Conservation (phyloP, 2,113 vertebrate species). For the Protobothrops mucrosquamatus region DNA sequence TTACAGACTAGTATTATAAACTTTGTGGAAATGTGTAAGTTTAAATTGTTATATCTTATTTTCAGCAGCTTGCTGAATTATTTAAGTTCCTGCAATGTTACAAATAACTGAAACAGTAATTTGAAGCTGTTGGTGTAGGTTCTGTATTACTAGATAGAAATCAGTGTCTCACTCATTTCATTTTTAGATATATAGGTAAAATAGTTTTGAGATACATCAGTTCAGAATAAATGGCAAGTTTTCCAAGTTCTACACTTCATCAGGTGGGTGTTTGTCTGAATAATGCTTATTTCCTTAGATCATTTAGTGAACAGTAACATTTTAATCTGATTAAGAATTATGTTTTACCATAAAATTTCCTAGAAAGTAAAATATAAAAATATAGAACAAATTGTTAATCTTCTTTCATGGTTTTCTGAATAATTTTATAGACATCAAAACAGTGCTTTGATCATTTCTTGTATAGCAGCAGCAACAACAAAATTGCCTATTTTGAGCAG, state of each 20-base stretch:
- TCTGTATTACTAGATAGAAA: not conserved
- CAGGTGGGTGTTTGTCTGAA: not conserved
- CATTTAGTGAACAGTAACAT: not conserved
- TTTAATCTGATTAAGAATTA: not conserved
- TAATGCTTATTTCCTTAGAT: too few relatives aligned
- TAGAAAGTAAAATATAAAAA: not conserved
- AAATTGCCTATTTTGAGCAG: not conserved
- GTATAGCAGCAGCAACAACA: not conserved
- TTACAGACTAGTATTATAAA: not conserved
- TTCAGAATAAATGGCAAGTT: not conserved
- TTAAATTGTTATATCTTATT: not conserved
- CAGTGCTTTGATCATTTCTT: not conserved
- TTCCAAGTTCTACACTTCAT: not conserved
- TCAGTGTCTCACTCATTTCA: not conserved
- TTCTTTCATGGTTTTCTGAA: not conserved
- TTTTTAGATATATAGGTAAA: not conserved
- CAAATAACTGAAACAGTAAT: not conserved
- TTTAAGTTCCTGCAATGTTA: not conserved
- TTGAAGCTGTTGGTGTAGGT: not conserved
- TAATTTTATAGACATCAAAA: not conserved
- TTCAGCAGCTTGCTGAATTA: not conserved
- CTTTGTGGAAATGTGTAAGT: not conserved
- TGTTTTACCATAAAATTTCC: not conserved
- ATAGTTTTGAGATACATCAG: not conserved
- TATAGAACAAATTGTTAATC: not conserved